Percentiles rank a stretch among this genome's conserved stretches.
Conservation (phyloP, 2,888 invertebrate species). For the Minunthozetes semirufus region DNA sequence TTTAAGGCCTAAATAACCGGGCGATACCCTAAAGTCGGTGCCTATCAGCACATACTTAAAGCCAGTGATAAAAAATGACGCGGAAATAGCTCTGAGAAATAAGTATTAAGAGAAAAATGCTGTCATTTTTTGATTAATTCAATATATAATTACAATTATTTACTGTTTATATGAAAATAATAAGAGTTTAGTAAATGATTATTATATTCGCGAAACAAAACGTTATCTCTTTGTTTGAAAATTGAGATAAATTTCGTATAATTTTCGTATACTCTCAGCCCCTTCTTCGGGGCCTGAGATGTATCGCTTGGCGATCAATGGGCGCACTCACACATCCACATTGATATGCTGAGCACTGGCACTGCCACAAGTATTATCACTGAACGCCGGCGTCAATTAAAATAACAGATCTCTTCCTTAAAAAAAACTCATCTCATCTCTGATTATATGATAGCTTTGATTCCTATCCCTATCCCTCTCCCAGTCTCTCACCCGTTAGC, state of each 20-base stretch:
- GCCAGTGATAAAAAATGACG: not conserved
- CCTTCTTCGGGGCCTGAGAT: no score
- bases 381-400: not conserved
- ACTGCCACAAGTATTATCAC: not conserved
- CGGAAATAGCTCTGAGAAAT: not conserved
- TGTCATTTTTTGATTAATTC: slow-evolving; percentile 22
- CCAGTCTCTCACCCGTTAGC: not conserved
- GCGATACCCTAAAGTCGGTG: no score
- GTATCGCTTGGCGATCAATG: no score
- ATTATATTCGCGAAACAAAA: not conserved
- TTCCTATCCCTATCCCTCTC: not conserved
- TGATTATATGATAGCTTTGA: not conserved
- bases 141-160: slow-evolving; percentile 9
- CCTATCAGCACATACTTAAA: no score
- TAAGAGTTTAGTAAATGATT: not conserved
- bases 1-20: no score
- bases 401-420: not conserved
- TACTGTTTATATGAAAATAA: not conserved
- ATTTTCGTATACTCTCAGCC: not conserved
- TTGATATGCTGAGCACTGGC: no score
- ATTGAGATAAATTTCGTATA: not conserved
- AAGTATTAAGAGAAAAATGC: not conserved
- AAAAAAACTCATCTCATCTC: not conserved
- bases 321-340: no score
- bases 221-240: not conserved